These are phyloP conservation scores for Petrocephalus zakoni DNA, from an alignment of 2,113 vertebrate genomes.

Conservation along the genomic window DNA sequence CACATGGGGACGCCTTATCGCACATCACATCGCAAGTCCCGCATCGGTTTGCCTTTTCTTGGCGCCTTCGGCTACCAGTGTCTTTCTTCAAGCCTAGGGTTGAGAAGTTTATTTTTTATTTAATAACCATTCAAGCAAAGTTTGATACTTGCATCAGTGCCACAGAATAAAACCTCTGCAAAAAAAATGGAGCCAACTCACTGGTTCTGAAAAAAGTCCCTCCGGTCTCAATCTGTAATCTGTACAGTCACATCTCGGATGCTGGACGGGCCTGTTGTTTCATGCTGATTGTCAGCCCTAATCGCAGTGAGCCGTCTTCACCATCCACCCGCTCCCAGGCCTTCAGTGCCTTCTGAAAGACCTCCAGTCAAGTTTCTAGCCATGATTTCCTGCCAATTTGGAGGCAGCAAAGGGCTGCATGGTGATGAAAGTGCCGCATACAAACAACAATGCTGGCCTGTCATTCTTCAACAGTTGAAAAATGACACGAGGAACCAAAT, in stretches of 20 bases:
- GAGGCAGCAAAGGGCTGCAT: background rate
- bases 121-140: background rate
- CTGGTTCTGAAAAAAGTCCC: background rate
- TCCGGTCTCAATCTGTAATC: background rate
- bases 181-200: background rate
- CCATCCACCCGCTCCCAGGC: background rate
- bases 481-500: background rate
- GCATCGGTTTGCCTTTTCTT: background rate
- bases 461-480: background rate
- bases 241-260: background rate
- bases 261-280: background rate
- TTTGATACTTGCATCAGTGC: background rate
- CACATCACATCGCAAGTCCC: background rate
- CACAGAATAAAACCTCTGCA: background rate
- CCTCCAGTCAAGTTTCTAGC: background rate
- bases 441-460: background rate
- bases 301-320: background rate
- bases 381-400: background rate
- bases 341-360: background rate
- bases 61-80: background rate
- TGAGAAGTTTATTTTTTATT: slow-evolving; percentile 1
- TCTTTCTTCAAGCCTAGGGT: background rate
- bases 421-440: background rate
- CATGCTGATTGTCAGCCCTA: background rate
- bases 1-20: background rate